Evolutionary conservation across 2,113 vertebrate species (phyloP).

Genomic region (Eclectus roratus): DNA sequence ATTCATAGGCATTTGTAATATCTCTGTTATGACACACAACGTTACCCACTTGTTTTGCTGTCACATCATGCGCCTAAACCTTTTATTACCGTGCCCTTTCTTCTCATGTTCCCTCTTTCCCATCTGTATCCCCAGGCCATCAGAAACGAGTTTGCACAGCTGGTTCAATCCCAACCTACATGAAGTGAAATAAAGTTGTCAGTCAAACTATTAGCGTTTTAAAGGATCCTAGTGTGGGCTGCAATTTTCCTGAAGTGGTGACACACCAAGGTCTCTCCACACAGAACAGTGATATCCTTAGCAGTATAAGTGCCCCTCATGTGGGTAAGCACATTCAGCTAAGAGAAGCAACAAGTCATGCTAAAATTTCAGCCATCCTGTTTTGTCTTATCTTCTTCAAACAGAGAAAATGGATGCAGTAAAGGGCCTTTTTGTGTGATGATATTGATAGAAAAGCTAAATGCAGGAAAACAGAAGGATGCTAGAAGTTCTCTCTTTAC

Average conservation of each 20-base stretch:
- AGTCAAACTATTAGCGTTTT: background rate
- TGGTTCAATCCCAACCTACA: background rate
- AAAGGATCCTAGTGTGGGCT: background rate
- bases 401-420: background rate
- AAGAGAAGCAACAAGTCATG: fast-evolving
- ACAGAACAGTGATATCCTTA: fast-evolving
- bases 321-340: background rate
- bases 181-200: background rate
- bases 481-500: background rate
- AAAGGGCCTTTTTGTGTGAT: background rate
- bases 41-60: background rate
- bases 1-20: background rate
- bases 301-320: fast-evolving
- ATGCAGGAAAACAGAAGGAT: background rate
- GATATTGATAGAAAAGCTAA: background rate
- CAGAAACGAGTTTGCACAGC: background rate
- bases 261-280: background rate
- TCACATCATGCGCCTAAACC: background rate
- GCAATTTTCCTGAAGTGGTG: background rate
- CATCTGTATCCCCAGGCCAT: background rate
- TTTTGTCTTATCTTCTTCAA: background rate
- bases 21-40: background rate
- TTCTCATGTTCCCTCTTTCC: background rate
- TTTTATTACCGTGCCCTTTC: background rate
- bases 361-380: background rate